A percentile compares a stretch with the other conserved stretches of the same genome.
Conservation (phyloP, 2,888 invertebrate genomes). For the Eupithecia tripunctaria region DNA sequence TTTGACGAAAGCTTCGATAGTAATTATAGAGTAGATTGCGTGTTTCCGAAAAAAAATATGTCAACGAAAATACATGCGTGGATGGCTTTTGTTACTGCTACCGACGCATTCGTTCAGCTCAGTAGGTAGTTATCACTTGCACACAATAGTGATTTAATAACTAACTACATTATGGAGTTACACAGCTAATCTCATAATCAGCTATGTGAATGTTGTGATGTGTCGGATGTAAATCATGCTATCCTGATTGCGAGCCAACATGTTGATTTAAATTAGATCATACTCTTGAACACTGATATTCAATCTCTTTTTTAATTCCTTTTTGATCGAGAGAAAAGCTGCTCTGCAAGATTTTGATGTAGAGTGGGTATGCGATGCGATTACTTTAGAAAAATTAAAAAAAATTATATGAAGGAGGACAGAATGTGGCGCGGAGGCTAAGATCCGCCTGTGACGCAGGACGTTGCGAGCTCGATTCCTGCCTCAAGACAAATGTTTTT, state of each 20-base stretch:
- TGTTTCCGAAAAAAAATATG: no score
- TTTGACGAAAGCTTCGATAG: no score
- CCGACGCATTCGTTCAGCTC: no score
- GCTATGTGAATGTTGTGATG: slow-evolving; percentile 32
- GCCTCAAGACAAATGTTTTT: not conserved
- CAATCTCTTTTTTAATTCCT: slow-evolving; percentile 6
- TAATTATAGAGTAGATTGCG: no score
- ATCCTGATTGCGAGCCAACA: slow-evolving; percentile 23
- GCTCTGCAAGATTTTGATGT: not conserved
- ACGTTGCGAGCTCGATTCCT: not conserved
- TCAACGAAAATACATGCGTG: no score
- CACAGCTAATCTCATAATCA: not conserved
- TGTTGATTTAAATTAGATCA: slow-evolving; percentile 37
- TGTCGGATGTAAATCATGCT: slow-evolving; percentile 37
- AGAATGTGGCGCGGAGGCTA: not conserved
- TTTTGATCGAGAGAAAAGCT: not conserved
- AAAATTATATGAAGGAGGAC: not conserved
- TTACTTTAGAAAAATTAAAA: not conserved
- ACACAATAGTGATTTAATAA: no score
- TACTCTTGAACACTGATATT: slow-evolving; percentile 19
- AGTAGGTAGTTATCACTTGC: no score
- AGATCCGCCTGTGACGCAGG: not conserved
- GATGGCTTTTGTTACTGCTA: no score
- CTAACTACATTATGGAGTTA: not conserved
- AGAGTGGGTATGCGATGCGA: not conserved